Evolutionary conservation across 35 echinoderm and acorn worm genomes (phyloP), one percentile per base, ranked within the genome.

Genomic region (Amphiura filiformis): DNA sequence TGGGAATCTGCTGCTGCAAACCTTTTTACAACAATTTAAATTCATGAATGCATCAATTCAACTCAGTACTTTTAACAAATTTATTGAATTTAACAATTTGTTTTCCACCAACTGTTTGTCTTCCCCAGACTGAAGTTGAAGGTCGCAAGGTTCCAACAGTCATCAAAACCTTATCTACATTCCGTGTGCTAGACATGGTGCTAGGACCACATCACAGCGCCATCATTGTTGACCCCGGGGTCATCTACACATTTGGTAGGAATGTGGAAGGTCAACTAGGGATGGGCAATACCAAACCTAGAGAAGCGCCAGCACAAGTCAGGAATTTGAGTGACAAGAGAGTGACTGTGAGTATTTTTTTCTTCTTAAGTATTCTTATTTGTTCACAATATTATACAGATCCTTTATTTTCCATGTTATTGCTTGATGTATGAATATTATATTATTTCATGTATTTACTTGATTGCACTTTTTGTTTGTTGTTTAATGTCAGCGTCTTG

Each of bases 241-340:
- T 94, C 0, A 38, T 98, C n/a, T 98, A 94, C 75, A 98, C 93
- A 37, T 98, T 98, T 87, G 96, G 96, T 31, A 91, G 82, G 76
- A 98, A 98, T 87, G 88, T 84, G 65, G 86, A 98, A 61, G 96
- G 96, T 38, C 96, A 99, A 82, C 93, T 99, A n/a, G 96, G 96
- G 17, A 79, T 94, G 26, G 93, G 93, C 26, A 86, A 99, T 39
- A 92, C 88, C 61, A 99, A 98, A 76, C 93, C 96, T 12, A 89
- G 93, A 64, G 90, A 92, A 82, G 90, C 93, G 31, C 96, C 96
- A 30, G 88, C 84, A 15, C 93, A 84, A 33, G 96, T 99, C 36
- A 86, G 80, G 57, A 80, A 91, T 31, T 90, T 99, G 93, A 78
- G 84, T 18, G 90, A 94, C 34, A 94, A 99, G 56, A 78, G 81